phyloP scores from a whole-genome alignment of 1,140 invertebrate genomes.

The Papilio helenus region DNA sequence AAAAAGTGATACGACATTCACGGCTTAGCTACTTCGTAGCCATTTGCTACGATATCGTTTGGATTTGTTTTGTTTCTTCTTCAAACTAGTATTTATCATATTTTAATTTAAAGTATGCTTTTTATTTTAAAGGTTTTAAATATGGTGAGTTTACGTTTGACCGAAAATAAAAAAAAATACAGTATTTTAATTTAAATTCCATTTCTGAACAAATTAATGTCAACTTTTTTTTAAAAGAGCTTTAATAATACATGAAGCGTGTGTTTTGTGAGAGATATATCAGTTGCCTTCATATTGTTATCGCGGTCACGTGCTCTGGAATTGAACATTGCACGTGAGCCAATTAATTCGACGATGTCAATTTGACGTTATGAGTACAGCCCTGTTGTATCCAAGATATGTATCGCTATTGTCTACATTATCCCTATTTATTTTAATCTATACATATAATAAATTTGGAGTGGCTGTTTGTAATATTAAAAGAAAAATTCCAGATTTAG shows the following conservation, averaged over 20 bases:
- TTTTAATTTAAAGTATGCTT: background rate
- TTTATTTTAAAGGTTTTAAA: background rate
- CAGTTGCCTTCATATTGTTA: background rate
- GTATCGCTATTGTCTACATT: background rate
- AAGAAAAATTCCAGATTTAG: too few relatives aligned
- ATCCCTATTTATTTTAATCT: background rate
- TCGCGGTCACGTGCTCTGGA: conserved; percentile 15
- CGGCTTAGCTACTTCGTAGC: background rate
- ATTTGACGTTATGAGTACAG: conserved; percentile 34
- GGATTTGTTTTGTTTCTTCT: background rate
- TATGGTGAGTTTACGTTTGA: too few relatives aligned
- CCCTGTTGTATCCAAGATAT: background rate
- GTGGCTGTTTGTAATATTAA: too few relatives aligned
- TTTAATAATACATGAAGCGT: background rate
- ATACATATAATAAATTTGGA: too few relatives aligned
- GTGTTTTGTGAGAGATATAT: conserved; percentile 12
- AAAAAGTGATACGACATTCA: too few relatives aligned
- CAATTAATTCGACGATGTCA: conserved; percentile 33
- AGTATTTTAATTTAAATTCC: background rate
- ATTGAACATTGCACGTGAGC: conserved; percentile 35
- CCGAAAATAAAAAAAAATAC: background rate
- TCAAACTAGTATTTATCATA: background rate
- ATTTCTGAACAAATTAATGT: background rate
- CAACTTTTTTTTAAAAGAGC: background rate
- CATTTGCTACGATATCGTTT: background rate